Conservation (phyloP, 1,140 invertebrate species). For the Temnothorax longispinosus region DNA sequence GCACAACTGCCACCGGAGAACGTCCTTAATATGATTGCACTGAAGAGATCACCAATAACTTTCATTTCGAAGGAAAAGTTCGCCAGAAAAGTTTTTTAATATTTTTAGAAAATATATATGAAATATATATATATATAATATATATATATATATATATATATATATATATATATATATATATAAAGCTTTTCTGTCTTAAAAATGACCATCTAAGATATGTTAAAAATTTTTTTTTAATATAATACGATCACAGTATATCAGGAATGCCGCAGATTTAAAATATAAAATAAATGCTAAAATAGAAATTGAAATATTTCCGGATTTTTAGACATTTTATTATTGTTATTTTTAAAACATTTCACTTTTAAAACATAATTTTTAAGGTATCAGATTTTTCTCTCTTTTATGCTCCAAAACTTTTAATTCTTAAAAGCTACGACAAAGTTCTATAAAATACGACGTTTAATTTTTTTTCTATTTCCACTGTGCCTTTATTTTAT, state of each 20-base stretch:
- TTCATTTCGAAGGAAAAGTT: conserved; percentile 17
- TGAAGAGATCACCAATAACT: conserved; percentile 21
- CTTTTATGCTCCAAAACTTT: not conserved
- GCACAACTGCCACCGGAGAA: no score
- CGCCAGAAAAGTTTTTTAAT: not conserved
- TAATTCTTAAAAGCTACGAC: not conserved
- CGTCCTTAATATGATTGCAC: conserved; percentile 52
- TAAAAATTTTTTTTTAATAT: conserved; percentile 28
- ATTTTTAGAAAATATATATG: conserved; percentile 41
- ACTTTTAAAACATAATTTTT: not conserved
- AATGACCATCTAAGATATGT: not conserved
- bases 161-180: not conserved
- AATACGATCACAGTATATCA: not conserved
- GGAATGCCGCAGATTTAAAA: conserved; percentile 1
- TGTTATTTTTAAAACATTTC: not conserved
- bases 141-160: not conserved
- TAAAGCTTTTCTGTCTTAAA: not conserved
- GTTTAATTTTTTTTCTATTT: conserved; percentile 24
- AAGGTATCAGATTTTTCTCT: not conserved
- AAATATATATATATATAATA: not conserved
- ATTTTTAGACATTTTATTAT: not conserved
- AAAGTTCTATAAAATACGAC: not conserved
- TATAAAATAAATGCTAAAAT: not conserved
- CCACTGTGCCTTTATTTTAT: conserved; percentile 16
- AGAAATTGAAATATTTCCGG: not conserved